Base-by-base conservation (phyloP, 2,113 vertebrate species). In the Arvicanthis niloticus region DNA sequence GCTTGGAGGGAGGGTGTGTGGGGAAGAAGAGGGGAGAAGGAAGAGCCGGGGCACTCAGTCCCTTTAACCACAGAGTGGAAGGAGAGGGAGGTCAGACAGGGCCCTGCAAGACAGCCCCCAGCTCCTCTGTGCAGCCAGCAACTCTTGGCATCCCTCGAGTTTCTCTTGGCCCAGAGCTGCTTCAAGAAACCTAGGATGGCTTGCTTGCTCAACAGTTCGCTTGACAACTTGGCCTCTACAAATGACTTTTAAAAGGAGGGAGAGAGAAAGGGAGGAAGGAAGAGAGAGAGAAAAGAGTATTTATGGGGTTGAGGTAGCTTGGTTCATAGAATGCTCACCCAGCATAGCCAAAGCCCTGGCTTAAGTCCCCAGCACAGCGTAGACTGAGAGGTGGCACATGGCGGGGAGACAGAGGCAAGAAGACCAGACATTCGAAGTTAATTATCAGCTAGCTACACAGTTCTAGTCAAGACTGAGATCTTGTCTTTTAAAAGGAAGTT, bases 131-230 rank as follows among this genome's bases (percentile, higher is more conserved):
- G 82, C 81, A 91, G 97, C 97, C 97, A 97, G 97, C 94, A 92
- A 97, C 97, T 97, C 85, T 96, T 98, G 98, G 98, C 98, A 98
- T 80, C 19, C 60, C 0, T 0, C 15, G 76, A 95, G 96, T 98
- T 98, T 98, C 84, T 98, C 97, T 98, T 99, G 98, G 98, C 98
- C 97, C 97, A 85, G 97, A 96, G 95, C 78, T 96, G 98, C 96
- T 98, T 97, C 98, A 98, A 98, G 98, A 98, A 98, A 97, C 97
- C 97, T 94, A 96, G 98, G 95, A 96, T 88, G 95, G 98, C 98
- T 97, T n/a, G 92, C 97, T 97, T 90, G 92, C 97, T 97, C 96
- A 98, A 97, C 86, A 48, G 98, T 97, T 97, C 97, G 97, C 98
- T 98, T 98, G 94, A 98, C 92, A 93, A 95, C 97, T 98, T 98